A percentile compares a stretch with the other conserved stretches of the same genome.
Evolutionary conservation across 2,888 invertebrate species (phyloP).

Genomic region (Eilema depressum): DNA sequence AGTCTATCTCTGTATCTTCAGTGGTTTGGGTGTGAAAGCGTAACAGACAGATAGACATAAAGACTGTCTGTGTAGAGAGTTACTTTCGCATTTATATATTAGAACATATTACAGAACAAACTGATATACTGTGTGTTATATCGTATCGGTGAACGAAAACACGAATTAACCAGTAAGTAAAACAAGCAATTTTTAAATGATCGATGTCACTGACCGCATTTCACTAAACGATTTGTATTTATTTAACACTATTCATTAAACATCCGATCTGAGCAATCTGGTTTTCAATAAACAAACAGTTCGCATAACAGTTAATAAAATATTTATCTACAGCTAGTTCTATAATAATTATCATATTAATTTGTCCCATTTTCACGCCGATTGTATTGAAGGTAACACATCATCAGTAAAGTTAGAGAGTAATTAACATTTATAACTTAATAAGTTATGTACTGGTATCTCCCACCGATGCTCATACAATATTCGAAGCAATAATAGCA

Average conservation of each 20-base stretch:
- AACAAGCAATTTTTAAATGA: not conserved
- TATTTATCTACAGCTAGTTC: not conserved
- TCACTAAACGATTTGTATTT: not conserved
- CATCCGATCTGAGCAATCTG: not conserved
- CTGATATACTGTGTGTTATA: not conserved
- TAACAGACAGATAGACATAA: no score
- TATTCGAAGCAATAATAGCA: not conserved
- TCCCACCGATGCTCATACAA: not conserved
- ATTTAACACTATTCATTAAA: not conserved
- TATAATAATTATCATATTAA: not conserved
- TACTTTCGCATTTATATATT: no score
- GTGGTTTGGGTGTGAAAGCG: no score
- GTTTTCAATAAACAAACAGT: conserved; percentile 1
- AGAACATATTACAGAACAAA: not conserved
- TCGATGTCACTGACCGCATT: not conserved
- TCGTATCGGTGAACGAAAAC: not conserved
- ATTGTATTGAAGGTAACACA: not conserved
- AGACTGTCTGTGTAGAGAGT: no score
- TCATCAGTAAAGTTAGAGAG: not conserved
- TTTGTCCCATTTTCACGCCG: not conserved
- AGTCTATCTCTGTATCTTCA: no score
- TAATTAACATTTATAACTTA: not conserved
- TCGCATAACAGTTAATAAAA: not conserved
- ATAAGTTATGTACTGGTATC: not conserved
- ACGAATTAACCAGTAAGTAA: not conserved